A percentile compares a stretch with the other conserved stretches of the same genome.
These are phyloP conservation scores for Drosophila aldrichi DNA, from an alignment of 2,888 invertebrate species.

Conservation along the genomic window DNA sequence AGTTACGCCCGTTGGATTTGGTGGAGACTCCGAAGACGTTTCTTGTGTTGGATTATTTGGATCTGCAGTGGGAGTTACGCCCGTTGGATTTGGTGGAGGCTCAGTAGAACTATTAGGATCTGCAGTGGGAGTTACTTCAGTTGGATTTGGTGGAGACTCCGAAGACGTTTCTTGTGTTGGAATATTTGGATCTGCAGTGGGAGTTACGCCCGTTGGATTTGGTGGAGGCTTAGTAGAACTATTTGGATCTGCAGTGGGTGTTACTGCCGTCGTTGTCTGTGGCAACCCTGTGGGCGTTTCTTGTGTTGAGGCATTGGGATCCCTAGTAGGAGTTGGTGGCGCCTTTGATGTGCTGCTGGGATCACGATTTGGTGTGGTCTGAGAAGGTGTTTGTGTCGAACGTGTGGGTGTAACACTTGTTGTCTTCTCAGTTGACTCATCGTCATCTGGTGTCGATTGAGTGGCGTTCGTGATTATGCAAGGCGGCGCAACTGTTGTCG, in stretches of 20 bases:
- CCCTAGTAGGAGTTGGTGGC: neutral
- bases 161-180: neutral
- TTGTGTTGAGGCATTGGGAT: neutral
- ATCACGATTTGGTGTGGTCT: neutral
- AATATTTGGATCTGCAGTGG: neutral
- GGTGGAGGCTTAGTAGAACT: neutral
- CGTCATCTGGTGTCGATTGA: neutral
- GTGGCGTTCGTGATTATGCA: neutral
- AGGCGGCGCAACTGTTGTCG: constrained; percentile 2
- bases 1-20: neutral
- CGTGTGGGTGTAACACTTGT: constrained; percentile 1
- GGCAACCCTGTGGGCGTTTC: neutral
- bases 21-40: neutral
- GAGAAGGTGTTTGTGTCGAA: neutral
- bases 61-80: too few species aligned
- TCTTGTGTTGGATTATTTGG: neutral
- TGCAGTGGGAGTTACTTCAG: too few species aligned
- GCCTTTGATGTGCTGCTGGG: neutral
- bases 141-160: neutral
- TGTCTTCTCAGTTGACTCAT: neutral
- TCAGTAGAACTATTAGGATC: neutral
- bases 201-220: neutral
- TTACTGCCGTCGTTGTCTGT: neutral
- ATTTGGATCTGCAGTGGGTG: neutral
- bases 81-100: neutral